phyloP scores from a whole-genome alignment of 2,888 invertebrate species.

The Pterobdella sp. region DNA sequence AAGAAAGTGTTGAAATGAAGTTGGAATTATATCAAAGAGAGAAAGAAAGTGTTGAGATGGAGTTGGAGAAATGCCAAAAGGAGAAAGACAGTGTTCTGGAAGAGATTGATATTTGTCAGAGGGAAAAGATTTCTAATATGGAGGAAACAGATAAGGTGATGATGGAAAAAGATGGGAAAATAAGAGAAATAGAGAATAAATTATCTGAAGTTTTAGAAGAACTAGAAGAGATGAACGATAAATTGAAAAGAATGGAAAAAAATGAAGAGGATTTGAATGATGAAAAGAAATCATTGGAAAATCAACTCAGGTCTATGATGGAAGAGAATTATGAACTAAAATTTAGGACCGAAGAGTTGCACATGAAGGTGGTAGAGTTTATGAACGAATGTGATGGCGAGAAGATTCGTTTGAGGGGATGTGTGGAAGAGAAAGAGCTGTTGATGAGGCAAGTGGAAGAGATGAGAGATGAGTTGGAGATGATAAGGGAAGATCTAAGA shows the following conservation, averaged over 20 bases:
- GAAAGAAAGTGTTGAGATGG: background rate
- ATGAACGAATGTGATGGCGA: too few species aligned
- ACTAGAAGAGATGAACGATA: background rate
- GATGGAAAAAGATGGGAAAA: background rate
- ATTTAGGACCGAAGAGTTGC: background rate
- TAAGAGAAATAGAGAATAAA: background rate
- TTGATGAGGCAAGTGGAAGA: constrained; percentile 3
- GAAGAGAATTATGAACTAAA: background rate
- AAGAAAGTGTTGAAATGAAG: background rate
- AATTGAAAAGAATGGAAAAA: background rate
- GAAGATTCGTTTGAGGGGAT: too few species aligned
- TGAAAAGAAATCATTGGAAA: background rate
- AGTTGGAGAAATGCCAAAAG: background rate
- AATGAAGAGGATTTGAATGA: background rate
- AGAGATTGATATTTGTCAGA: background rate
- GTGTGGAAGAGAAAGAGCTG: too few species aligned
- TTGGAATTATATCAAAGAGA: background rate
- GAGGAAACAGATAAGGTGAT: background rate
- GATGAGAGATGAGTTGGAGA: background rate
- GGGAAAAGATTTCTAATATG: too few species aligned
- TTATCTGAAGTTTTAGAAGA: background rate
- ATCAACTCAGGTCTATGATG: background rate
- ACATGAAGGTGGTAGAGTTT: background rate
- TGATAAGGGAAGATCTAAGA: background rate
- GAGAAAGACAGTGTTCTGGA: background rate